Conservation (phyloP, 2,888 invertebrate genomes). For the Abrostola tripartita region DNA sequence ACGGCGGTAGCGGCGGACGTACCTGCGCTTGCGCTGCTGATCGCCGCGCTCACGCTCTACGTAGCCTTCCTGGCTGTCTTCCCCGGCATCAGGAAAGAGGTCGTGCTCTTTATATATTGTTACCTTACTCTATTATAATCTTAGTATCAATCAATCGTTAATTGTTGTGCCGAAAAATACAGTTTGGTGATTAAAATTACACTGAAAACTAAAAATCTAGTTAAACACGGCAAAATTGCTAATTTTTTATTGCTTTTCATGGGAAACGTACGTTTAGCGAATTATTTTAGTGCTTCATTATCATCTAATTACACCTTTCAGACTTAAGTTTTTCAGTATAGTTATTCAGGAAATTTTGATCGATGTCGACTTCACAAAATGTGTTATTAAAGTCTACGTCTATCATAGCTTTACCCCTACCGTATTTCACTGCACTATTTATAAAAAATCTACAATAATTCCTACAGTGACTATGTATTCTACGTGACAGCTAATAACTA, state of each 20-base stretch:
- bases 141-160: neutral
- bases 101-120: conserved; percentile 68
- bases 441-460: conserved; percentile 28
- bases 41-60: conserved; percentile 96
- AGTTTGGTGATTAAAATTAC: too few species aligned
- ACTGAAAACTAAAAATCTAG: too few species aligned
- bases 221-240: too few species aligned
- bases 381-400: neutral
- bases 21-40: conserved; percentile 94
- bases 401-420: conserved; percentile 30
- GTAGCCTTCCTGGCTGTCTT: conserved; percentile 98
- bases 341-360: too few species aligned
- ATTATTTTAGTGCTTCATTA: conserved; percentile 7
- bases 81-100: conserved; percentile 98
- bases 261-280: neutral
- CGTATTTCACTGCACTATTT: conserved; percentile 22
- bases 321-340: neutral
- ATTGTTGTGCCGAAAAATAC: too few species aligned
- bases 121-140: neutral
- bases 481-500: conserved; percentile 26
- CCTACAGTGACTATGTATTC: conserved; percentile 27
- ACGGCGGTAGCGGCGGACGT: conserved; percentile 98
- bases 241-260: too few species aligned
- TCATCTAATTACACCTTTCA: conserved; percentile 7
- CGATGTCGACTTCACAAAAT: too few species aligned